phyloP scores from a whole-genome alignment of 2,113 vertebrate species.

The Calyptomena viridis region DNA sequence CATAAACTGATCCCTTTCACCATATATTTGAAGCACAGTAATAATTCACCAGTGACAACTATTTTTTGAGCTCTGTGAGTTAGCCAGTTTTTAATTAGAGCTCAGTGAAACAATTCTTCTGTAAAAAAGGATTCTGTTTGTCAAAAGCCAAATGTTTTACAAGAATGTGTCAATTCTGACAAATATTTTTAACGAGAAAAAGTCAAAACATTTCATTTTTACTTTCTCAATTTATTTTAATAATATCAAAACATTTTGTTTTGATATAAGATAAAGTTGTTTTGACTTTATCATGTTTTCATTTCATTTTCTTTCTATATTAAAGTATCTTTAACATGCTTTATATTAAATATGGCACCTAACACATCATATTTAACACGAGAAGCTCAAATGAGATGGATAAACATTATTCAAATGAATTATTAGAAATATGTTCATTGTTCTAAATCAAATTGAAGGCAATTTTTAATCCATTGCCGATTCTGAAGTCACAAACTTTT shows the following conservation, averaged over 20 bases:
- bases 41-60: neutral
- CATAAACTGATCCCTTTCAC: neutral
- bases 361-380: neutral
- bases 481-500: neutral
- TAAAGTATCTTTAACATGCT: conserved; percentile 21
- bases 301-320: conserved; percentile 20
- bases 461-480: neutral
- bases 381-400: conserved; percentile 15
- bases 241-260: conserved; percentile 47
- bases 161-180: conserved; percentile 38
- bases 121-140: conserved; percentile 30
- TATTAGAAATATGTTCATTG: neutral
- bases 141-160: conserved; percentile 56
- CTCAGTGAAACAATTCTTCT: conserved; percentile 42
- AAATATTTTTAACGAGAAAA: conserved; percentile 56
- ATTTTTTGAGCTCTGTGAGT: conserved; percentile 9
- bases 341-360: conserved; percentile 30
- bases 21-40: neutral
- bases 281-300: conserved; percentile 36
- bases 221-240: conserved; percentile 48
- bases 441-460: neutral
- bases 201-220: conserved; percentile 63
- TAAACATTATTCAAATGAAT: conserved; percentile 13
- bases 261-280: conserved; percentile 12
- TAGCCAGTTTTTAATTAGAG: conserved; percentile 60